Percentiles rank a stretch among this genome's conserved stretches.
phyloP scores from a whole-genome alignment of 2,113 vertebrate species.

The Rhagologus leucostigma region DNA sequence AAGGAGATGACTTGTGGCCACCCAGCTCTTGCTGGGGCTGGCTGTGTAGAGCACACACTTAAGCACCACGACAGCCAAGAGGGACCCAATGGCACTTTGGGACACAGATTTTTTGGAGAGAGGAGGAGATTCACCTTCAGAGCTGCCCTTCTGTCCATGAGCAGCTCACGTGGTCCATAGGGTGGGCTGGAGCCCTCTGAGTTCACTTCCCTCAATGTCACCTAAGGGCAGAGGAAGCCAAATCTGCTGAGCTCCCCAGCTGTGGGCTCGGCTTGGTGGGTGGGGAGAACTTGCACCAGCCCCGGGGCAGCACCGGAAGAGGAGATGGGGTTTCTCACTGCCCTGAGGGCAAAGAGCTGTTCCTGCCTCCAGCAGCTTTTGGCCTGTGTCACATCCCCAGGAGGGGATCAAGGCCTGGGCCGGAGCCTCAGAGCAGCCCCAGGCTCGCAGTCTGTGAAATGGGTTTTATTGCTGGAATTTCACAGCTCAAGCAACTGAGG shows the following conservation, averaged over 20 bases:
- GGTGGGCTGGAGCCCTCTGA: not conserved
- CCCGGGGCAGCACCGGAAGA: fast-evolving
- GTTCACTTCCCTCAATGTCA: not conserved
- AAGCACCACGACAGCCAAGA: not conserved
- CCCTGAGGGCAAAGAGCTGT: not conserved
- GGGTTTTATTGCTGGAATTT: not conserved
- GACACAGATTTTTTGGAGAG: fast-evolving
- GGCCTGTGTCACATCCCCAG: not conserved
- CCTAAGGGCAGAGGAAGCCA: not conserved
- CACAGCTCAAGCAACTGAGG: not conserved
- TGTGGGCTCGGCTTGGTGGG: fast-evolving
- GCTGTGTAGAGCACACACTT: not conserved
- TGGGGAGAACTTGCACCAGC: not conserved
- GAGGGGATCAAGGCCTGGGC: fast-evolving
- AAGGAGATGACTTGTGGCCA: not conserved
- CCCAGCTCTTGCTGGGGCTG: not conserved
- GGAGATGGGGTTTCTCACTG: not conserved
- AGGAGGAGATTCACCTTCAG: not conserved
- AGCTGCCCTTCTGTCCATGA: not conserved
- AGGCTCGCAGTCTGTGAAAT: not conserved
- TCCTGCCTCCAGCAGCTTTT: not conserved
- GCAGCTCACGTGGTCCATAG: not conserved
- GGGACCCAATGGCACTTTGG: fast-evolving
- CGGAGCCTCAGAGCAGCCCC: not conserved
- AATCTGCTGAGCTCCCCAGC: not conserved